A percentile compares a stretch with the other conserved stretches of the same genome.
Conservation (phyloP, 2,113 vertebrate genomes). For the Mixornis gularis region DNA sequence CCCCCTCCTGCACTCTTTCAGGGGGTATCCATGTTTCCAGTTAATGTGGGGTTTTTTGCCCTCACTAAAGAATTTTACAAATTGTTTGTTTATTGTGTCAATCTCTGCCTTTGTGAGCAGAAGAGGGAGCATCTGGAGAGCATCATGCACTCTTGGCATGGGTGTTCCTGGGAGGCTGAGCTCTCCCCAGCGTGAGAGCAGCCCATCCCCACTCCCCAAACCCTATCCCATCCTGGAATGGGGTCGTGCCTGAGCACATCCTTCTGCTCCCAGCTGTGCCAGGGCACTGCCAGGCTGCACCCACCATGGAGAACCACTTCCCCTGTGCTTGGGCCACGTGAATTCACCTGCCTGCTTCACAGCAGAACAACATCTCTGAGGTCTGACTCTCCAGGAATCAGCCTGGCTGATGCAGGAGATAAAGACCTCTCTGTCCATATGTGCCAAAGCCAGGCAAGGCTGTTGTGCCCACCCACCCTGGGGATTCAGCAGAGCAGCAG, state of each 20-base stretch:
- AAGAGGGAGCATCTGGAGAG: conserved; percentile 73
- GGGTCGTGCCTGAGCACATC: conserved; percentile 2
- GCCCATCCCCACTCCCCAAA: conserved; percentile 41
- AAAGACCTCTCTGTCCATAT: neutral
- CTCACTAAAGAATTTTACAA: conserved; percentile 67
- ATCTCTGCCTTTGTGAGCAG: conserved; percentile 58
- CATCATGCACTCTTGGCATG: conserved; percentile 71
- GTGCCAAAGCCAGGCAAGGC: neutral
- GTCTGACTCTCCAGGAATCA: neutral
- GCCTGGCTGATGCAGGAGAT: neutral
- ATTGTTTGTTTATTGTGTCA: conserved; percentile 74
- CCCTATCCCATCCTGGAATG: conserved; percentile 11
- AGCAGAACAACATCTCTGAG: neutral
- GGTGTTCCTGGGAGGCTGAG: conserved; percentile 40
- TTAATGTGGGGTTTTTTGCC: conserved; percentile 63
- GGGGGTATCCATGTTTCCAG: conserved; percentile 65
- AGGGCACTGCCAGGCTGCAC: neutral
- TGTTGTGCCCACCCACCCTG: neutral
- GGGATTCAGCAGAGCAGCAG: neutral
- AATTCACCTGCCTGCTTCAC: neutral
- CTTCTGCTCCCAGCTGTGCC: neutral
- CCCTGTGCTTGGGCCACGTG: neutral
- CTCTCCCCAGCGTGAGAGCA: conserved; percentile 56
- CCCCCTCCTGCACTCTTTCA: conserved; percentile 44
- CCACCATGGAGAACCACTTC: accelerated